Percentiles rank a stretch among this genome's conserved stretches.
phyloP scores from a whole-genome alignment of 2,113 vertebrate genomes.

The Paraplagusia blochii region DNA sequence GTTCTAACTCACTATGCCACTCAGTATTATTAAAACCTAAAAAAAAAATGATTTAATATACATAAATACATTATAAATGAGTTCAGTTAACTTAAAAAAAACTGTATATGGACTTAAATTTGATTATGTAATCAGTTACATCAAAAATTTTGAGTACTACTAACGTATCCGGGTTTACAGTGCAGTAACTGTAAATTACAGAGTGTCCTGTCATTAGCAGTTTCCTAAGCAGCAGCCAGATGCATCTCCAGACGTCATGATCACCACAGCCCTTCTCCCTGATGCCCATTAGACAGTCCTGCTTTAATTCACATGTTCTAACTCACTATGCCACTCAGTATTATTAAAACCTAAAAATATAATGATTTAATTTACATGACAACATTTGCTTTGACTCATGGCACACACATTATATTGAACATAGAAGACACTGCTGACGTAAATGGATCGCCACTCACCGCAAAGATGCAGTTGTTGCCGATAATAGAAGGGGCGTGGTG shows the following conservation, averaged over 20 bases:
- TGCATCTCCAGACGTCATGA: not conserved
- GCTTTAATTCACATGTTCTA: not conserved
- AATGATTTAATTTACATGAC: no score
- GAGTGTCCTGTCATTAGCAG: not conserved
- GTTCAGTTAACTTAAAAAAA: no score
- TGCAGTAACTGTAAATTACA: not conserved
- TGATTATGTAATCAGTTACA: no score
- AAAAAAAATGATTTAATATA: no score
- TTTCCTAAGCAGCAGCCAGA: slow-evolving; percentile 4
- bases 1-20: not conserved
- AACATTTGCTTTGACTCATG: not conserved
- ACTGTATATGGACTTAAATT: no score
- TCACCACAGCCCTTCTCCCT: not conserved
- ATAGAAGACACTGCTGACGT: not conserved
- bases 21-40: no score
- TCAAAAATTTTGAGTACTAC: no score
- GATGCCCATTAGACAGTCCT: not conserved
- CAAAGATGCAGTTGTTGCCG: slow-evolving; percentile 15
- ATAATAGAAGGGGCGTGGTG: slow-evolving; percentile 7
- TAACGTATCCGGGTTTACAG: no score
- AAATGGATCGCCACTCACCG: not conserved
- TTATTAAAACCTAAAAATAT: no score
- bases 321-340: not conserved
- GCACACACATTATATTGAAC: not conserved
- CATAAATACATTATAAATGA: no score